phyloP scores from a whole-genome alignment of 2,888 invertebrate genomes.

The Allacma fusca region DNA sequence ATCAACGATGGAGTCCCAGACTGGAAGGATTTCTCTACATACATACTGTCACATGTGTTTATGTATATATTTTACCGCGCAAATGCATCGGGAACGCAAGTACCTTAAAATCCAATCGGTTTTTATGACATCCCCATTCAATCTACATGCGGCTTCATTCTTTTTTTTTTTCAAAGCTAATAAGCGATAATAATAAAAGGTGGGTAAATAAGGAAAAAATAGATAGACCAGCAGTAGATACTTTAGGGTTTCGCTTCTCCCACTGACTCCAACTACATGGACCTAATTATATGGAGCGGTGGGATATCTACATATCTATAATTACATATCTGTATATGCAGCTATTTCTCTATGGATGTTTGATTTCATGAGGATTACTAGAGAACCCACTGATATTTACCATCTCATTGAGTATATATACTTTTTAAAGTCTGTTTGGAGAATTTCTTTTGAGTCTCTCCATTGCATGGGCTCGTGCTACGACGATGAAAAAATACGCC shows the following conservation, averaged over 20 bases:
- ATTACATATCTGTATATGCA: too few relatives aligned
- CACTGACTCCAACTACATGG: background rate
- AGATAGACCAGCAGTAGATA: background rate
- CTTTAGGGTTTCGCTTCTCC: background rate
- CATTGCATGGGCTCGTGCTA: background rate
- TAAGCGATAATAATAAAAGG: constrained; percentile 27
- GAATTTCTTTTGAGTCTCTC: background rate
- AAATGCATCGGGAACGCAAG: background rate
- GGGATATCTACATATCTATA: background rate
- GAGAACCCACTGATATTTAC: background rate
- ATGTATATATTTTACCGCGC: background rate
- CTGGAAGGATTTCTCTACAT: too few relatives aligned
- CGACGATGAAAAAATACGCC: background rate
- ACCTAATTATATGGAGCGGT: constrained; percentile 6
- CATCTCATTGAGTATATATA: background rate
- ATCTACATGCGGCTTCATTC: constrained; percentile 8
- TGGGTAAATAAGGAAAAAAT: constrained; percentile 31
- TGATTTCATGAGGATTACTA: constrained; percentile 7
- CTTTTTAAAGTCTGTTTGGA: constrained; percentile 1
- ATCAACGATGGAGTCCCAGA: background rate
- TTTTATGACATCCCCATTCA: background rate
- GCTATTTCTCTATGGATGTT: background rate
- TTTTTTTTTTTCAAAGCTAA: constrained; percentile 17
- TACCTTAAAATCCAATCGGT: background rate
- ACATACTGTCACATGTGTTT: background rate